Conservation (phyloP, 2,888 invertebrate genomes). For the Drosophila mercatorum region DNA sequence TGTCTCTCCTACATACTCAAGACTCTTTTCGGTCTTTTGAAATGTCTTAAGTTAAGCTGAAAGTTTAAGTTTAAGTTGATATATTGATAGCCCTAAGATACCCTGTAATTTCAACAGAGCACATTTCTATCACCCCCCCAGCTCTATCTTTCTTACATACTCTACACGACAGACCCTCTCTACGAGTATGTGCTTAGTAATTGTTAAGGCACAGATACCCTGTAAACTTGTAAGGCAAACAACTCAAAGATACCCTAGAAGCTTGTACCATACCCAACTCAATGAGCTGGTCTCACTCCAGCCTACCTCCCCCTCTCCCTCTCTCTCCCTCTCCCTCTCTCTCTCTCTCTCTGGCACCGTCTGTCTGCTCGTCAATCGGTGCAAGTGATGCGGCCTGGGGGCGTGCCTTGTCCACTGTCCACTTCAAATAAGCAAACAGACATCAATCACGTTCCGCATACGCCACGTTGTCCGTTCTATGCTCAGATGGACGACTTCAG, state of each 20-base stretch:
- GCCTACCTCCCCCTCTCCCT: too few relatives aligned
- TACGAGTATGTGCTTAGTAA: background rate
- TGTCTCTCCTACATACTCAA: too few relatives aligned
- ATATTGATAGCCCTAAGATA: too few relatives aligned
- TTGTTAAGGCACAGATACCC: background rate
- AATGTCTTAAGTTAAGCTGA: too few relatives aligned
- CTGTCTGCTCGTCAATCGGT: background rate
- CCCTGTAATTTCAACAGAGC: too few relatives aligned
- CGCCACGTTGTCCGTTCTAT: conserved; percentile 19
- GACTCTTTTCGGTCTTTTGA: too few relatives aligned
- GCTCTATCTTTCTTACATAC: background rate
- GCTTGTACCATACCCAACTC: background rate
- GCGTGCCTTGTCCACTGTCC: background rate
- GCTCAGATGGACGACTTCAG: background rate
- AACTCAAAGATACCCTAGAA: background rate
- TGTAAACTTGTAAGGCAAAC: background rate
- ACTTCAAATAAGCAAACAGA: conserved; percentile 51
- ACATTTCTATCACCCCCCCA: too few relatives aligned
- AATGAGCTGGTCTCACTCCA: conserved; percentile 3
- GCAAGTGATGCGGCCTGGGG: conserved; percentile 7
- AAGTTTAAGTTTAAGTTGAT: too few relatives aligned
- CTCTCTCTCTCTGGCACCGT: background rate
- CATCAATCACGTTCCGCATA: conserved; percentile 69
- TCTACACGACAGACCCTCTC: background rate
- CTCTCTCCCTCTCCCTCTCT: background rate